Evolutionary conservation across 2,888 invertebrate genomes (phyloP).

Genomic region (Thyatira batis): DNA sequence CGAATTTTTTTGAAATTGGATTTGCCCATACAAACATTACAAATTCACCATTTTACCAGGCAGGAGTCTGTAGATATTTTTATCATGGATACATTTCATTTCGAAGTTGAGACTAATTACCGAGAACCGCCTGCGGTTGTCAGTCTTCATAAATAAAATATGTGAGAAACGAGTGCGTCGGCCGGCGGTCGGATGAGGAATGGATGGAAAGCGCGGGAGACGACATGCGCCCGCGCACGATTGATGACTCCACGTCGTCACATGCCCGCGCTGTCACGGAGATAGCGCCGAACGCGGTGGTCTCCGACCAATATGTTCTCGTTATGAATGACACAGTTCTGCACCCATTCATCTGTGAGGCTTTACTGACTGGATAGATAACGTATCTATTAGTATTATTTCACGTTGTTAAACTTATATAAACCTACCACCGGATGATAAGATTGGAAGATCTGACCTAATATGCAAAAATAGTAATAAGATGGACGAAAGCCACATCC

Average conservation of each 20-base stretch:
- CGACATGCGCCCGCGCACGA: constrained; percentile 47
- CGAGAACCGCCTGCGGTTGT: constrained; percentile 31
- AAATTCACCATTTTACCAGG: neutral
- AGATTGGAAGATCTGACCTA: neutral
- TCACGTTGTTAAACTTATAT: neutral
- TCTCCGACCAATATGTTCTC: constrained; percentile 40
- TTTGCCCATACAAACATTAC: neutral
- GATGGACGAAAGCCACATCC: too few species aligned
- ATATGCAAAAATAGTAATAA: too few species aligned
- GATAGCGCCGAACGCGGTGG: constrained; percentile 57
- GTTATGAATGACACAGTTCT: constrained; percentile 44
- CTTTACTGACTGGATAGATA: constrained; percentile 1
- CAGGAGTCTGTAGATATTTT: constrained; percentile 4
- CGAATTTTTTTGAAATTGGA: too few species aligned
- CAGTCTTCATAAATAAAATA: constrained; percentile 21
- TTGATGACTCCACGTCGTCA: constrained; percentile 56
- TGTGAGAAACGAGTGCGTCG: constrained; percentile 14
- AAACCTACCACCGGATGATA: neutral
- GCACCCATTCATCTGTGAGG: constrained; percentile 28
- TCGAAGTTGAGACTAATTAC: constrained; percentile 29
- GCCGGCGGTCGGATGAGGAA: constrained; percentile 40
- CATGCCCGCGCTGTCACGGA: constrained; percentile 27
- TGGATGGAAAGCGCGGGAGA: constrained; percentile 24
- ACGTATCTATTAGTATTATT: neutral
- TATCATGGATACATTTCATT: constrained; percentile 6